A percentile compares a stretch with the other conserved stretches of the same genome.
phyloP scores from a whole-genome alignment of 2,888 invertebrate species.

The Amphimallon solstitiale region DNA sequence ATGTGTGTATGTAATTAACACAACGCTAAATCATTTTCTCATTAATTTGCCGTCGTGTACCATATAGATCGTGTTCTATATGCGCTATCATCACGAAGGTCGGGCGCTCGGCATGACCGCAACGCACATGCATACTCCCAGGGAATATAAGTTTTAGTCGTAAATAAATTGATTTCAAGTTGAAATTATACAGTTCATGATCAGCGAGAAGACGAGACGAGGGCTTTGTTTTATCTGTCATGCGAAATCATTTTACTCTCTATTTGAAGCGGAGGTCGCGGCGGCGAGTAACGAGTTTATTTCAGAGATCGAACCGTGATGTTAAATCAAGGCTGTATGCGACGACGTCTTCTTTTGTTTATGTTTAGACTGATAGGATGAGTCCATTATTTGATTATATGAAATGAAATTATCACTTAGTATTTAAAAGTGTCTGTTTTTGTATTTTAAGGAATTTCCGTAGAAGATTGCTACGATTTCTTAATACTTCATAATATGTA shows the following conservation, averaged over 20 bases:
- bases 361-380: background rate
- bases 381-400: background rate
- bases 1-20: conserved; percentile 21
- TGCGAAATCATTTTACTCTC: conserved; percentile 32
- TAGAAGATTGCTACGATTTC: too few relatives aligned
- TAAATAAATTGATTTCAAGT: conserved; percentile 30
- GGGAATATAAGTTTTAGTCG: conserved; percentile 26
- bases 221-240: conserved; percentile 35
- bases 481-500: too few relatives aligned
- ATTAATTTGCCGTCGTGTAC: conserved; percentile 9
- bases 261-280: conserved; percentile 23
- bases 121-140: conserved; percentile 5
- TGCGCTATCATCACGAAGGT: background rate
- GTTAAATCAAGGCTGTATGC: conserved; percentile 22
- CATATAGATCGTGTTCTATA: conserved; percentile 15
- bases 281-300: conserved; percentile 27
- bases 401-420: too few relatives aligned
- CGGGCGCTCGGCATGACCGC: background rate
- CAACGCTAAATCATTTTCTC: conserved; percentile 13
- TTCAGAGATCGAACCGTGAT: conserved; percentile 12
- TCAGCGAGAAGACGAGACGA: conserved; percentile 9
- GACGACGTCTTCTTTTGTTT: background rate
- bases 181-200: conserved; percentile 28
- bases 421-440: too few relatives aligned
- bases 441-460: too few relatives aligned